A percentile compares a stretch with the other conserved stretches of the same genome.
phyloP scores from a whole-genome alignment of 2,888 invertebrate species.

The Fabriciana adippe region DNA sequence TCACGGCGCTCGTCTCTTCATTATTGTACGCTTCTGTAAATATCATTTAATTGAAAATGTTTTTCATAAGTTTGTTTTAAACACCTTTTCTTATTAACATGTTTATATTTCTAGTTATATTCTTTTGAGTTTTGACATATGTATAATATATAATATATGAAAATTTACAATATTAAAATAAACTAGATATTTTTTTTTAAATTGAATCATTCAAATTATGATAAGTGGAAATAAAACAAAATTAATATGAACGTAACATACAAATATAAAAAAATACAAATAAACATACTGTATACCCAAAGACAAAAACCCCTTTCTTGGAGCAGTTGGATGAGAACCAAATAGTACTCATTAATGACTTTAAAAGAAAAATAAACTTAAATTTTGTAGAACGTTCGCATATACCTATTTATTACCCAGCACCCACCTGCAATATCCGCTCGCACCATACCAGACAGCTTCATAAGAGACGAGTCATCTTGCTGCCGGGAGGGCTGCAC shows the following conservation, averaged over 20 bases:
- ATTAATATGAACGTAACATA: background rate
- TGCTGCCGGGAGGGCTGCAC: background rate
- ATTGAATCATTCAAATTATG: too few species aligned
- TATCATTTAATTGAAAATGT: background rate
- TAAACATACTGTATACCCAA: too few species aligned
- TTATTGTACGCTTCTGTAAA: constrained; percentile 28
- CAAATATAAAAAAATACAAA: too few species aligned
- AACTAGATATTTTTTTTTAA: too few species aligned
- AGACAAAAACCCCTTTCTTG: too few species aligned
- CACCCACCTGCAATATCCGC: constrained; percentile 34
- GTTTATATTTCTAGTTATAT: too few species aligned
- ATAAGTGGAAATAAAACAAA: background rate
- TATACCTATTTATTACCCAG: background rate
- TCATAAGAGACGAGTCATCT: constrained; percentile 29
- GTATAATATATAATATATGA: too few species aligned
- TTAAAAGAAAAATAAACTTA: background rate
- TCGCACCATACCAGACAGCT: constrained; percentile 30
- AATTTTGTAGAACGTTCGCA: background rate
- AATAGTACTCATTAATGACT: background rate
- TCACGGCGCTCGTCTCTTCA: constrained; percentile 22
- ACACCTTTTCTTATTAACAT: too few species aligned
- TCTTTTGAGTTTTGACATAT: too few species aligned
- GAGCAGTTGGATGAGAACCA: too few species aligned
- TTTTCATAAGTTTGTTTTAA: background rate
- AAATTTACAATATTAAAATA: too few species aligned